These are phyloP conservation scores for Lepidocolaptes lacrymiger DNA, from an alignment of 2,797 vertebrate species.

Conservation along the genomic window DNA sequence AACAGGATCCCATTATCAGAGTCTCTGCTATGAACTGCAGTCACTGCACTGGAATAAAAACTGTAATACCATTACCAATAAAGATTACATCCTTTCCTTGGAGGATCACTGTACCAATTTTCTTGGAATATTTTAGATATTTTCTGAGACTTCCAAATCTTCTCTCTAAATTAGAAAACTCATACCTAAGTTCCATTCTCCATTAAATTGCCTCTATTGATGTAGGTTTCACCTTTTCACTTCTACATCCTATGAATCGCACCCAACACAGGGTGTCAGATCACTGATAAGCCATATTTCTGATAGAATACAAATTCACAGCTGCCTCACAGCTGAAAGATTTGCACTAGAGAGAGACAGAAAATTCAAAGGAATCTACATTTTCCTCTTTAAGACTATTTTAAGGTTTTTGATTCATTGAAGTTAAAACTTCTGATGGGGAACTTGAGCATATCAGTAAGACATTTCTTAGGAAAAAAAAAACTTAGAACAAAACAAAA, in stretches of 20 bases:
- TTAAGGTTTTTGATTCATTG: not conserved
- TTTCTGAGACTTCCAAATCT: not conserved
- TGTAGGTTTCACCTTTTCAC: not conserved
- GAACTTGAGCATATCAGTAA: not conserved
- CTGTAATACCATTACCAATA: not conserved
- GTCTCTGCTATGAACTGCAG: not conserved
- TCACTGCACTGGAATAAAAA: not conserved
- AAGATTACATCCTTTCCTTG: not conserved
- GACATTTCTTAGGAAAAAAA: not conserved
- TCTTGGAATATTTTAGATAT: not conserved
- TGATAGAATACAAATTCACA: not conserved
- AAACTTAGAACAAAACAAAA: not conserved
- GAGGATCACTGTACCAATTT: not conserved
- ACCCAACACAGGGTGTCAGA: not conserved
- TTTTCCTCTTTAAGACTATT: not conserved
- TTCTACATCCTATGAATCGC: not conserved
- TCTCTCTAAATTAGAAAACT: not conserved
- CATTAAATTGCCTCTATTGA: not conserved
- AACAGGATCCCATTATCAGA: not conserved
- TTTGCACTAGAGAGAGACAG: not conserved
- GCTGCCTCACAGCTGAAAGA: not conserved
- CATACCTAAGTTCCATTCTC: not conserved
- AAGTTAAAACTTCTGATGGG: not conserved
- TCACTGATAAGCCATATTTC: not conserved
- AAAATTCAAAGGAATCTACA: not conserved